These are phyloP conservation scores for Apteryx mantelli DNA, from an alignment of 2,113 vertebrate species.

Conservation along the genomic window DNA sequence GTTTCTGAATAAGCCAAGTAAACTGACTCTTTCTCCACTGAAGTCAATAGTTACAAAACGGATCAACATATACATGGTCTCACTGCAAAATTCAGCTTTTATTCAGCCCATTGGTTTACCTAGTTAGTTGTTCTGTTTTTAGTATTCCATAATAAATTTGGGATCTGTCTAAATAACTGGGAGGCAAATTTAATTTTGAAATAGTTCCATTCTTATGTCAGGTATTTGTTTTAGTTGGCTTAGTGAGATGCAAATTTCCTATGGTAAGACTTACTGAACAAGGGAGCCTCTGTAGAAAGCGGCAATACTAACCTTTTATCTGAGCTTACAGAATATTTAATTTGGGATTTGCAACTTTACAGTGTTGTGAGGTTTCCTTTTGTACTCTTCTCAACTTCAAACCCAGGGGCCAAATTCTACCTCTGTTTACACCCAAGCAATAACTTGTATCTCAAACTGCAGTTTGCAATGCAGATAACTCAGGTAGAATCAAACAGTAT, in stretches of 20 bases:
- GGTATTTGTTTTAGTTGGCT: conserved; percentile 65
- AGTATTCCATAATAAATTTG: neutral
- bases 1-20: neutral
- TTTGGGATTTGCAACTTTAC: conserved; percentile 66
- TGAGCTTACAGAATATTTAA: conserved; percentile 63
- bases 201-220: conserved; percentile 18
- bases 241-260: conserved; percentile 58
- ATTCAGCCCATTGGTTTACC: neutral
- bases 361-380: conserved; percentile 1
- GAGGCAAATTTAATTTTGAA: neutral
- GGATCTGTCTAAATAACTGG: conserved; percentile 5
- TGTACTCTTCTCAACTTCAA: neutral
- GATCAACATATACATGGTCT: neutral
- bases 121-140: neutral
- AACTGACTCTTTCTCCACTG: neutral
- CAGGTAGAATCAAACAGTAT: neutral
- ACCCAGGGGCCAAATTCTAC: neutral
- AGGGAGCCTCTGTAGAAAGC: conserved; percentile 72
- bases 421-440: neutral
- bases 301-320: conserved; percentile 63
- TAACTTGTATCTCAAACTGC: neutral
- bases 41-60: neutral
- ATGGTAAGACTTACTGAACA: conserved; percentile 70
- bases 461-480: neutral
- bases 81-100: neutral